Evolutionary conservation across 2,797 vertebrate genomes (phyloP).

Genomic region (Trematomus bernacchii): DNA sequence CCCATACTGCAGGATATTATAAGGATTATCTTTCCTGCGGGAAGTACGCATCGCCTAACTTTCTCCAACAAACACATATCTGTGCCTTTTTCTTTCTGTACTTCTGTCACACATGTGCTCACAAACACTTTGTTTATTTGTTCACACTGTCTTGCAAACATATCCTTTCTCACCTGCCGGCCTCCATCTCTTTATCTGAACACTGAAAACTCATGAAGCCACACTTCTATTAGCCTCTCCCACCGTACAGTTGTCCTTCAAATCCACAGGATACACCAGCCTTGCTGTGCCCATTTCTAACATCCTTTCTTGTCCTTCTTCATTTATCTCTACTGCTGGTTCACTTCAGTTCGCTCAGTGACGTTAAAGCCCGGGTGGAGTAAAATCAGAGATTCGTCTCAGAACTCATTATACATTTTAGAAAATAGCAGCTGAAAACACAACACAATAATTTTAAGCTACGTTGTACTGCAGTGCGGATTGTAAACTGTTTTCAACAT

Average conservation of each 20-base stretch:
- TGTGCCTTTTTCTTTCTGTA: conserved; percentile 2
- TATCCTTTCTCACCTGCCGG: background rate
- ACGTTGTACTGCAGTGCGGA: too few species aligned
- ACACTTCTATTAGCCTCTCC: background rate
- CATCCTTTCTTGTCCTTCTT: background rate
- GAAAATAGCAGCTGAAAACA: too few species aligned
- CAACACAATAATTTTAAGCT: too few species aligned
- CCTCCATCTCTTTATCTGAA: conserved; percentile 26
- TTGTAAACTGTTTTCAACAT: too few species aligned
- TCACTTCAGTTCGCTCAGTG: background rate
- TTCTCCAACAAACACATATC: conserved; percentile 18
- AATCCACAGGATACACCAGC: conserved; percentile 1
- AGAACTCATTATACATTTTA: too few species aligned
- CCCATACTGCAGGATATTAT: conserved; percentile 38
- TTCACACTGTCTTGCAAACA: background rate
- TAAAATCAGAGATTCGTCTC: too few species aligned
- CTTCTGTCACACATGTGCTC: background rate
- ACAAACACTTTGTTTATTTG: background rate
- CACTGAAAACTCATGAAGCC: background rate
- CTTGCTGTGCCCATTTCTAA: conserved; percentile 11
- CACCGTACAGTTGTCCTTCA: background rate
- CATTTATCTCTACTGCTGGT: conserved; percentile 2
- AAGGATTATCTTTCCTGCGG: conserved; percentile 39
- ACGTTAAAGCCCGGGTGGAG: background rate
- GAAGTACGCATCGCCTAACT: conserved; percentile 4